Conservation (phyloP, 2,797 vertebrate species). For the Tapera naevia region DNA sequence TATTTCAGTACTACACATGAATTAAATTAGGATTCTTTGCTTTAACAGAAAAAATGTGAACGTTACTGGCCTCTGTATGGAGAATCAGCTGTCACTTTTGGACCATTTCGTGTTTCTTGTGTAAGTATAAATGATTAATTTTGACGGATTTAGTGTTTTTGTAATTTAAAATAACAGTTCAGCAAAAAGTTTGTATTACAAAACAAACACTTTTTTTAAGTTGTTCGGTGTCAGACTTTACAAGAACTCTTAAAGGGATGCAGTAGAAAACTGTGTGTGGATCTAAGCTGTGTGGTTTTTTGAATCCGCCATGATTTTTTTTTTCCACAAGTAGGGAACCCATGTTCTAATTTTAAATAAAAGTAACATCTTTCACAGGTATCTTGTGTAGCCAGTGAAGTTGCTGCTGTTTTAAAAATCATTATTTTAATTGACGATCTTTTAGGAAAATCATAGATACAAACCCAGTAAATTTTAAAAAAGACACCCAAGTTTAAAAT, state of each 20-base stretch:
- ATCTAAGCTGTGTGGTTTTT: neutral
- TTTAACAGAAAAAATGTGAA: conserved; percentile 96
- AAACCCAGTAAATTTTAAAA: neutral
- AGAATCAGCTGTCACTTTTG: conserved; percentile 88
- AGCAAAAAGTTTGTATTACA: neutral
- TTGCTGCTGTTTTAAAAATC: neutral
- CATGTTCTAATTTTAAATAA: neutral
- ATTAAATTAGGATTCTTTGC: conserved; percentile 43
- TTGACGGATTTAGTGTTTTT: neutral
- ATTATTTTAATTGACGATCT: neutral
- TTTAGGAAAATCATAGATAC: neutral
- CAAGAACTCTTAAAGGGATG: neutral
- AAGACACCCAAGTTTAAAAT: neutral
- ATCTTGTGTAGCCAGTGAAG: neutral
- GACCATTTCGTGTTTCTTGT: conserved; percentile 93
- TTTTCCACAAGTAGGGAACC: neutral
- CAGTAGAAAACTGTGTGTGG: neutral
- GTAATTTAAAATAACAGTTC: neutral
- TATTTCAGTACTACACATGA: neutral
- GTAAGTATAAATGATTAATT: conserved; percentile 82
- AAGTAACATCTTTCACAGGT: neutral
- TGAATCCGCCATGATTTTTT: rapidly evolving
- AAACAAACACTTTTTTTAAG: neutral
- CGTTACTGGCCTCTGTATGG: conserved; percentile 89
- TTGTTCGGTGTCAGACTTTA: neutral